Base-by-base conservation (phyloP, 1,140 invertebrate genomes). In the Copidosoma floridanum region DNA sequence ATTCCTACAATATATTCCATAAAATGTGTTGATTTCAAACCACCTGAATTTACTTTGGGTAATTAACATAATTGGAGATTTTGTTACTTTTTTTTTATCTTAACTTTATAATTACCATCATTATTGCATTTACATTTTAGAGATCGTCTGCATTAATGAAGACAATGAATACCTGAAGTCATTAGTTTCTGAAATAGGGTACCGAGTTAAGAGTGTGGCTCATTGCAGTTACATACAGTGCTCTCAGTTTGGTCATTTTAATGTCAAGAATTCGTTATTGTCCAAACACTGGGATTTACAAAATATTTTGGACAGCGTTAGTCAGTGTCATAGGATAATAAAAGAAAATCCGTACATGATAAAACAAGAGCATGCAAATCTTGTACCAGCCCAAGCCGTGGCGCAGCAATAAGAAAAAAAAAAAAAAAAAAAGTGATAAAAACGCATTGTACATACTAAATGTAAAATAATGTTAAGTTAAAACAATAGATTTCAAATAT, bases 31-130 rank as follows among this genome's bases (percentile, higher is more conserved):
- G 74, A 91, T 55, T 97, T 94, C 76, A 76, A 88, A 5, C 82
- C 85, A 38, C 95, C 95, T 3, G 78, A 92, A 67, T 97, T 98
- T 72, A 89, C 87, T n/a, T 72, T 98, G 71, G 91, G 90, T 92
- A 83, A 82, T 65, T 65, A 32, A 60, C 56, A 18, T 32, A 8
- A 32, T 32, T 32, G 12, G 29, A 56, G 29, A 12, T 38, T 57
- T 32, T 40, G 6, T 12, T 14, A 27, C 1, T 35, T 56, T 64
- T 57, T 43, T 21, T 21, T 26, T 40, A 18, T 24, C 23, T 53
- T 41, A 35, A 46, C 37, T 43, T 41, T 40, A 54, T 47, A 38
- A 50, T 55, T 6, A 50, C 47, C 37, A 41, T 32, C 29, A 43
- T 44, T 40, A 37, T 54, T 50, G 12, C 43, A 43, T 47, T 40